These are phyloP conservation scores for Ochropleura plecta DNA, from an alignment of 2,888 invertebrate species.

Conservation along the genomic window DNA sequence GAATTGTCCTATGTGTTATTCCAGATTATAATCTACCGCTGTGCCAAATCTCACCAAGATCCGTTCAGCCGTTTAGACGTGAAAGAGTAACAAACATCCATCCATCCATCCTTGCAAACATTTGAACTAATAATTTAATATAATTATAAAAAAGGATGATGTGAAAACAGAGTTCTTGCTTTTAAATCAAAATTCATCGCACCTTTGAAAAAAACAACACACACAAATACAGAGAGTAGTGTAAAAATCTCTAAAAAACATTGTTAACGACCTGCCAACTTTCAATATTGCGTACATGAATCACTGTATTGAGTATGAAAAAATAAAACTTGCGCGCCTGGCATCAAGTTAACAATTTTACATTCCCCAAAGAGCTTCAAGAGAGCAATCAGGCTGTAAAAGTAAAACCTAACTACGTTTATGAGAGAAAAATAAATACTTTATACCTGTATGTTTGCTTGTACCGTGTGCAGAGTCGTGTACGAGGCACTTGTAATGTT, in stretches of 20 bases:
- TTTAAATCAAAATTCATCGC: not conserved
- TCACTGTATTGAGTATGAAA: conserved; percentile 29
- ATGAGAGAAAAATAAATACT: conserved; percentile 42
- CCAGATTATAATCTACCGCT: no score
- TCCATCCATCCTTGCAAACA: no score
- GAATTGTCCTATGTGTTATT: no score
- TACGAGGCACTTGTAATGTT: conserved; percentile 23
- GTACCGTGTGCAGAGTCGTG: not conserved
- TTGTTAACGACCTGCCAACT: conserved; percentile 33
- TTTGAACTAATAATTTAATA: no score
- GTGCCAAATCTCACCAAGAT: no score
- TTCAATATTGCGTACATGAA: conserved; percentile 52
- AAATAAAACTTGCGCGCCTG: conserved; percentile 25
- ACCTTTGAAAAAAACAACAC: not conserved
- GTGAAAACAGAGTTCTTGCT: not conserved
- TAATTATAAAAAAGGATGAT: not conserved
- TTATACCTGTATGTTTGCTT: conserved; percentile 17
- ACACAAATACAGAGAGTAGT: not conserved
- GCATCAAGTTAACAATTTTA: conserved; percentile 34
- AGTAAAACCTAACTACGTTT: conserved; percentile 46
- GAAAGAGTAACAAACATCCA: no score
- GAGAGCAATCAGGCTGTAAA: conserved; percentile 42
- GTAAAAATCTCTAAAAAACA: conserved; percentile 34
- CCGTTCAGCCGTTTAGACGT: no score
- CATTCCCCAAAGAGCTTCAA: conserved; percentile 35